Base-by-base conservation (phyloP, 1,140 invertebrate genomes). In the Drosophila chauvacae region DNA sequence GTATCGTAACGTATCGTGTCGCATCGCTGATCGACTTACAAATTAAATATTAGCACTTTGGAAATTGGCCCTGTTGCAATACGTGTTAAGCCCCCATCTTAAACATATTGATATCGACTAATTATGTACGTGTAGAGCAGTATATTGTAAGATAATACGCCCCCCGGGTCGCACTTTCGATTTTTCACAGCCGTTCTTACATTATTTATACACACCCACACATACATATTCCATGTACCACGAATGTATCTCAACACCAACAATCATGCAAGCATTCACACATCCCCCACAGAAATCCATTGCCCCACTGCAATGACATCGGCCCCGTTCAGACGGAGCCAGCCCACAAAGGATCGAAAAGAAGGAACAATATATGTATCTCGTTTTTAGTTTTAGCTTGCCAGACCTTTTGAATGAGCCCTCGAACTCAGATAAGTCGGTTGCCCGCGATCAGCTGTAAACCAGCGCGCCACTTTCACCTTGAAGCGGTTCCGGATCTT, bases 371-470 rank as follows among this genome's bases (percentile, higher is more conserved):
- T 60, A 85, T 66, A 82, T 77, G 83, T 81, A 87, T 88, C 83
- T 87, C 83, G 83, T 87, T 87, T 88, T 86, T 86, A 85, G 82
- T 87, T 83, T 88, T 88, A 87, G 83, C 83, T 87, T 87, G 83
- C 83, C 83, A 87, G 72, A 70, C 68, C 84, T 72, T 73, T 72
- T 72, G 53, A 73, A 73, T 72, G 69, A 71, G 42, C 28, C 51
- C 33, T 23, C 33, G n/a, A 53, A 41, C 50, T 59, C 37, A 50
- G 51, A 59, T 35, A 72, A 62, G 57, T 80, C 61, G 76, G 71
- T 69, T 79, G 58, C 55, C 42, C 55, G 69, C 45, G 20, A 48
- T 48, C 14, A 48, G 47, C 14, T 26, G 47, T 28, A 48, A 48
- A 16, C 47, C 47, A 48, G 47, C 65, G 47, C 61, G 69, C 55